Evolutionary conservation across 2,888 invertebrate species (phyloP).

Genomic region (Bellardia pandia): DNA sequence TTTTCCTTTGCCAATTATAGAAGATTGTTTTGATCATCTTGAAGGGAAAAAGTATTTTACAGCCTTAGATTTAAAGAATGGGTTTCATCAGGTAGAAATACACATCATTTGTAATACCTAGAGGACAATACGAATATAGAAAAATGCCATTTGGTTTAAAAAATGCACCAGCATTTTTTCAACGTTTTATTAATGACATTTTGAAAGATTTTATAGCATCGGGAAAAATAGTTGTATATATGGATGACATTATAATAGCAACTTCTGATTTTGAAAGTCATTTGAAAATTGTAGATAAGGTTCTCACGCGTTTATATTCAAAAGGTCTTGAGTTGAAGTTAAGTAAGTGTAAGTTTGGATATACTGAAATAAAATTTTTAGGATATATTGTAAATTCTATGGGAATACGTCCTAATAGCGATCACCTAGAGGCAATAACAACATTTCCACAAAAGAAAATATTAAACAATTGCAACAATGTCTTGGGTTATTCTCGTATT

Average conservation of each 20-base stretch:
- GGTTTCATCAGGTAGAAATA: constrained; percentile 28
- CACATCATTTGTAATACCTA: constrained; percentile 32
- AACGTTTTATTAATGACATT: constrained; percentile 44
- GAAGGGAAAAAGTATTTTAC: constrained; percentile 18
- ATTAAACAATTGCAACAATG: constrained; percentile 26
- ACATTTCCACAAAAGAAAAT: constrained; percentile 33
- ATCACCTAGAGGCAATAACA: constrained; percentile 38
- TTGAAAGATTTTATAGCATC: constrained; percentile 45
- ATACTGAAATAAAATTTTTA: constrained; percentile 49
- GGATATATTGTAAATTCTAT: constrained; percentile 39
- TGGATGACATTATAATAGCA: constrained; percentile 63
- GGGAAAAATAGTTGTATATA: constrained; percentile 48
- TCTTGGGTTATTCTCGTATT: constrained; percentile 43
- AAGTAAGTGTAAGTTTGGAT: constrained; percentile 53
- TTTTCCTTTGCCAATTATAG: constrained; percentile 27
- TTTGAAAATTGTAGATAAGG: constrained; percentile 32
- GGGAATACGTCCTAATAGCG: constrained; percentile 46
- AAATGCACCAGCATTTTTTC: constrained; percentile 61
- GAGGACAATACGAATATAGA: constrained; percentile 22
- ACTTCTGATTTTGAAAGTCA: constrained; percentile 51
- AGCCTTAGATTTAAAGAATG: constrained; percentile 18
- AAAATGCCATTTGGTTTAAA: constrained; percentile 38
- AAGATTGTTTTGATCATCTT: constrained; percentile 28
- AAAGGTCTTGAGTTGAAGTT: constrained; percentile 53
- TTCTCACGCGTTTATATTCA: constrained; percentile 31